Conservation (phyloP, 2,888 invertebrate species). For the Ptychoptera contaminata region DNA sequence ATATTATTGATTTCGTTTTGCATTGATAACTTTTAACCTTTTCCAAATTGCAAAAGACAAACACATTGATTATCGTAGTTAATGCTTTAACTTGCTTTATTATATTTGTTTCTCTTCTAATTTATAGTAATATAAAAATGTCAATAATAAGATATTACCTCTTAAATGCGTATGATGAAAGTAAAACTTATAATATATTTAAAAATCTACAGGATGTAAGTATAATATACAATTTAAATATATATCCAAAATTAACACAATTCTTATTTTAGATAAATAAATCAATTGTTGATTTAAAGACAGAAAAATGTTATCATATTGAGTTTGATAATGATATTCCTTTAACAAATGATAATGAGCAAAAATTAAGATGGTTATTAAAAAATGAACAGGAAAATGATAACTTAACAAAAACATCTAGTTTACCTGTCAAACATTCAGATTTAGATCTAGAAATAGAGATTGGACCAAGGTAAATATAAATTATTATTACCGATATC, state of each 20-base stretch:
- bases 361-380: conserved; percentile 62
- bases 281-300: conserved; percentile 38
- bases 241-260: neutral
- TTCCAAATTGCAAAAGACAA: too few relatives aligned
- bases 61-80: too few relatives aligned
- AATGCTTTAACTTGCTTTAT: too few relatives aligned
- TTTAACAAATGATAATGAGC: conserved; percentile 42
- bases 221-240: too few relatives aligned
- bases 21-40: too few relatives aligned
- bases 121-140: too few relatives aligned
- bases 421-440: conserved; percentile 30
- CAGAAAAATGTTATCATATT: conserved; percentile 71
- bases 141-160: conserved; percentile 44
- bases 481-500: neutral
- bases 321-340: conserved; percentile 37
- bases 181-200: conserved; percentile 40
- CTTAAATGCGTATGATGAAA: conserved; percentile 40
- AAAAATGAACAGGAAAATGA: conserved; percentile 49
- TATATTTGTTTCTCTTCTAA: too few relatives aligned
- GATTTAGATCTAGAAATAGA: conserved; percentile 48
- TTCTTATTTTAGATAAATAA: conserved; percentile 17
- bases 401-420: conserved; percentile 37
- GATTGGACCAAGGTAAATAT: conserved; percentile 67
- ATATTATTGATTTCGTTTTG: too few relatives aligned
- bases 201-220: conserved; percentile 33